Percentiles rank a stretch among this genome's conserved stretches.
phyloP scores from a whole-genome alignment of 2,113 vertebrate species.

The Spermophilus dauricus region DNA sequence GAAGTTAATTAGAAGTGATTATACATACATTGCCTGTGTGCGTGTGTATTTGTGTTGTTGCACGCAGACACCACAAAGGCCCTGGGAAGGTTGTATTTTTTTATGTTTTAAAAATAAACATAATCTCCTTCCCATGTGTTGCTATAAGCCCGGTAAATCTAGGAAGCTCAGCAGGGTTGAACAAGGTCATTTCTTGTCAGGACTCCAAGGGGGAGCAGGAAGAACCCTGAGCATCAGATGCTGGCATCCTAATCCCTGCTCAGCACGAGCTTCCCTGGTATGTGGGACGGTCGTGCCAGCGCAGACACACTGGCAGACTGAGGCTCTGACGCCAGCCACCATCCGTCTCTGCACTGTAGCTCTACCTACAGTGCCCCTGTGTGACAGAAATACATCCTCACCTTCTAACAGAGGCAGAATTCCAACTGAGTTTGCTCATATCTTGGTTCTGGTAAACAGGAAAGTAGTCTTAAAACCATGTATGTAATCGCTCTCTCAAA shows the following conservation, averaged over 20 bases:
- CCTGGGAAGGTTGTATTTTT: constrained; percentile 72
- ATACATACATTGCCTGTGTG: constrained; percentile 55
- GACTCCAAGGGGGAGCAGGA: constrained; percentile 78
- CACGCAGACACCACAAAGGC: constrained; percentile 64
- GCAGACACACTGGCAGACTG: not conserved
- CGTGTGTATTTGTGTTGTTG: constrained; percentile 58
- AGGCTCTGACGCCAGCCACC: not conserved
- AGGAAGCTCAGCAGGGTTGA: constrained; percentile 83
- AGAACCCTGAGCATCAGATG: constrained; percentile 69
- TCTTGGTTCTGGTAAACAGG: constrained; percentile 7
- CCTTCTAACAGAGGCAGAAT: not conserved
- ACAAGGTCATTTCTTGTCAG: constrained; percentile 85
- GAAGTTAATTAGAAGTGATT: constrained; percentile 85
- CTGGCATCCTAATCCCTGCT: constrained; percentile 75
- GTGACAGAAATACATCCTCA: not conserved
- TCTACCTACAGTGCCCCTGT: not conserved
- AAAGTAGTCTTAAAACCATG: not conserved
- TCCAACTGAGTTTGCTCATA: not conserved
- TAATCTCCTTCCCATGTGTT: constrained; percentile 84
- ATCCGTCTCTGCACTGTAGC: not conserved
- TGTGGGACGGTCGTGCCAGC: constrained; percentile 27
- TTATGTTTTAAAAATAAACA: constrained; percentile 85
- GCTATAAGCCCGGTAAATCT: constrained; percentile 82
- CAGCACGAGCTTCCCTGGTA: constrained; percentile 64
- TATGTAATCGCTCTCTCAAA: not conserved